phyloP scores from a whole-genome alignment of 2,888 invertebrate genomes.

The Tinea trinotella region DNA sequence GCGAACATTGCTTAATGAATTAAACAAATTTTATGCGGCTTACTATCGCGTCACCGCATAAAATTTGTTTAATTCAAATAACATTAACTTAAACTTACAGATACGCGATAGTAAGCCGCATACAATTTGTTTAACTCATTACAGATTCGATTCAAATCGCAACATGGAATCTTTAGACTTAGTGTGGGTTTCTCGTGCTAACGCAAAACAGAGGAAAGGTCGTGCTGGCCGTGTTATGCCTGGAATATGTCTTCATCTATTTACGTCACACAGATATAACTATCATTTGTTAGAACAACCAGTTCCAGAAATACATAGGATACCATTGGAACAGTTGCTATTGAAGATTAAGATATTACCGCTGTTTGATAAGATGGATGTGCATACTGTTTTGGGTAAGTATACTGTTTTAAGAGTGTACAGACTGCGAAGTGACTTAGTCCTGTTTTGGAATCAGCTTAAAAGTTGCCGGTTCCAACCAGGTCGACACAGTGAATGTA shows the following conservation, averaged over 20 bases:
- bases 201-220: slow-evolving; percentile 90
- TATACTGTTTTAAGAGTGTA: slow-evolving; percentile 9
- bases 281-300: slow-evolving; percentile 81
- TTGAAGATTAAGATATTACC: slow-evolving; percentile 82
- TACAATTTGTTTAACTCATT: slow-evolving; percentile 23
- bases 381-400: slow-evolving; percentile 69
- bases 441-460: too few species aligned
- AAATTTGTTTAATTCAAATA: too few species aligned
- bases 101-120: background rate
- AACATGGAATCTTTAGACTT: slow-evolving; percentile 91
- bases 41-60: too few species aligned
- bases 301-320: slow-evolving; percentile 90
- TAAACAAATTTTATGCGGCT: too few species aligned
- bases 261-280: slow-evolving; percentile 79
- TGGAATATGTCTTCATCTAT: slow-evolving; percentile 90
- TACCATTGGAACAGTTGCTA: slow-evolving; percentile 87
- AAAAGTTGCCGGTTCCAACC: too few species aligned
- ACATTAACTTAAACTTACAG: too few species aligned
- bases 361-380: slow-evolving; percentile 53
- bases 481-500: too few species aligned
- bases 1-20: too few species aligned
- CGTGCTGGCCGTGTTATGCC: slow-evolving; percentile 92
- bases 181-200: slow-evolving; percentile 92
- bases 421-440: too few species aligned
- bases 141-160: slow-evolving; percentile 82